phyloP scores from a whole-genome alignment of 92 coral and sea anemone genomes.

The Epizoanthus fatuus region DNA sequence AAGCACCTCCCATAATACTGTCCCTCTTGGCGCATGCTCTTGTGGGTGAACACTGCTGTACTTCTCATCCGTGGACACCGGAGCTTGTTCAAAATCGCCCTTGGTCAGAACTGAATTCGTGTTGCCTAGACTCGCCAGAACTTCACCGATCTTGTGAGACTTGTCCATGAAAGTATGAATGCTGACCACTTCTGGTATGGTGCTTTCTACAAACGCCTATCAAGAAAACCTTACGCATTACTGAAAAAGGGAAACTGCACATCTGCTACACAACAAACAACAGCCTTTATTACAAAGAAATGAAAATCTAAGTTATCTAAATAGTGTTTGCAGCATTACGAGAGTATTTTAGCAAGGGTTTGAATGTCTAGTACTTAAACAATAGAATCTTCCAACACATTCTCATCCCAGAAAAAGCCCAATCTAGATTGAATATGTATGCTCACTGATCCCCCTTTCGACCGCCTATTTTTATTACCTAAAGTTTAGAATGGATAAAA shows the following conservation, averaged over 20 bases:
- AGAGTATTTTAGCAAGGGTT: not conserved
- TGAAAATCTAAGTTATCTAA: not conserved
- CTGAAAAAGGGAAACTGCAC: not conserved
- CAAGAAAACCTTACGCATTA: not conserved
- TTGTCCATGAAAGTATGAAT: conserved; percentile 88
- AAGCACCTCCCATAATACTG: conserved; percentile 81
- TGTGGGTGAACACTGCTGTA: conserved; percentile 77
- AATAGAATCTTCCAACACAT: not conserved
- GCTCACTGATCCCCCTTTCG: too few relatives aligned
- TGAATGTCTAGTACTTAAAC: not conserved
- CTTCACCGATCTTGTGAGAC: conserved; percentile 82
- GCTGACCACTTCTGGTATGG: conserved; percentile 80
- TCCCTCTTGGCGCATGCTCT: conserved; percentile 68
- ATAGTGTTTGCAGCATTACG: not conserved
- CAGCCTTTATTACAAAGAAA: not conserved
- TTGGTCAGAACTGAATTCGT: conserved; percentile 65
- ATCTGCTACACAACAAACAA: not conserved
- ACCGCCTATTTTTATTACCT: too few relatives aligned
- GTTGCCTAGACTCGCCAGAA: conserved; percentile 82
- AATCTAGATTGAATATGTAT: too few relatives aligned
- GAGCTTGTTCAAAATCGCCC: conserved; percentile 35
- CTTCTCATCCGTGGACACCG: conserved; percentile 1
- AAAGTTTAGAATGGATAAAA: too few relatives aligned
- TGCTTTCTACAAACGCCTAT: conserved; percentile 73
- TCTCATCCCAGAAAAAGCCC: too few relatives aligned